Conservation (phyloP, 2,797 vertebrate species). For the Sebastes trivittatus region DNA sequence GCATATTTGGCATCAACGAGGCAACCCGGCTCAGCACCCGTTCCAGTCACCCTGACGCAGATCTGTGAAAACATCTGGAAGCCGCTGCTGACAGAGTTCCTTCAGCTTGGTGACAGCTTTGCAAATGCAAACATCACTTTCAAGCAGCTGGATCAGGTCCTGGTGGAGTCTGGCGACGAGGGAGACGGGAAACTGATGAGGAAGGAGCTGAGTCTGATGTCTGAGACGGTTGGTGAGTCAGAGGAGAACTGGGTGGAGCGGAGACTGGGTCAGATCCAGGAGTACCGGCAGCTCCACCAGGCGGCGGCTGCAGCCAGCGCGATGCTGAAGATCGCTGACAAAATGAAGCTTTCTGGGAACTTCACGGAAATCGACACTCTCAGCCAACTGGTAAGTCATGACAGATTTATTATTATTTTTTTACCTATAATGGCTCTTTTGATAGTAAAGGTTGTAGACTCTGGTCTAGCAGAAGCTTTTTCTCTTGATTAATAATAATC, state of each 20-base stretch:
- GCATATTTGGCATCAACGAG: background rate
- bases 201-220: slow-evolving; percentile 76
- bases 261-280: slow-evolving; percentile 67
- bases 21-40: background rate
- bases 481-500: background rate
- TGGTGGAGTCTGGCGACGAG: slow-evolving; percentile 61
- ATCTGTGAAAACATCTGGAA: slow-evolving; percentile 69
- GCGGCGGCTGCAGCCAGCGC: slow-evolving; percentile 69
- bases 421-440: too few relatives aligned
- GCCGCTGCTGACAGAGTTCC: slow-evolving; percentile 52
- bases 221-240: background rate
- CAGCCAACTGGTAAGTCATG: slow-evolving; percentile 73
- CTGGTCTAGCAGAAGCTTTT: background rate
- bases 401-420: too few relatives aligned
- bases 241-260: slow-evolving; percentile 47
- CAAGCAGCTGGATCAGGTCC: slow-evolving; percentile 62
- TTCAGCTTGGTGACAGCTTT: slow-evolving; percentile 32
- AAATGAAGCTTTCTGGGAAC: slow-evolving; percentile 68
- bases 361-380: slow-evolving; percentile 70
- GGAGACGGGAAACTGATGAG: slow-evolving; percentile 62
- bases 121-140: slow-evolving; percentile 60
- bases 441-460: too few relatives aligned
- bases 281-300: slow-evolving; percentile 69
- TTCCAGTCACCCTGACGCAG: slow-evolving; percentile 46
- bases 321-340: slow-evolving; percentile 61